These are phyloP conservation scores for Podocnemis expansa DNA, from an alignment of 2,113 vertebrate genomes.

Conservation along the genomic window DNA sequence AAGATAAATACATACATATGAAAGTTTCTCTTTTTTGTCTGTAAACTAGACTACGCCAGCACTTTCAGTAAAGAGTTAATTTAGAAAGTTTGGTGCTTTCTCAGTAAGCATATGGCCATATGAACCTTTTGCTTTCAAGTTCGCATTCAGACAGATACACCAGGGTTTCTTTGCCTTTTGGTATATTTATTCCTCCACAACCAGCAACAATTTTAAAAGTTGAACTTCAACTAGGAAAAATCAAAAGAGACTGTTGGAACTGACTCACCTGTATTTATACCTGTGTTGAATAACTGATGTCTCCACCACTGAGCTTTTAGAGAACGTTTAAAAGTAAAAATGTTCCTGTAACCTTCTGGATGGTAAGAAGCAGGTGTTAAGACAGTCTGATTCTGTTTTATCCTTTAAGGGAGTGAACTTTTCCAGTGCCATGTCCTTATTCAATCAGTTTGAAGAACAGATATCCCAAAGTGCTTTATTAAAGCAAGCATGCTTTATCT, in stretches of 20 bases:
- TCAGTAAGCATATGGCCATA: background rate
- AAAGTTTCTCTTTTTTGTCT: background rate
- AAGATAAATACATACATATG: background rate
- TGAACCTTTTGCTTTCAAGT: background rate
- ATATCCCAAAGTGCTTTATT: background rate
- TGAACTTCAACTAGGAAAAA: background rate
- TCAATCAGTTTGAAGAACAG: background rate
- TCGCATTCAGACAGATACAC: background rate
- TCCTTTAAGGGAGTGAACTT: background rate
- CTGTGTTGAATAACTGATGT: background rate
- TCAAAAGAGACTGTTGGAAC: background rate
- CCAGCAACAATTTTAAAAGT: background rate
- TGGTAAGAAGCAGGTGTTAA: background rate
- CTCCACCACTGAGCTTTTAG: background rate
- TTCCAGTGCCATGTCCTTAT: background rate
- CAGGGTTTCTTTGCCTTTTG: background rate
- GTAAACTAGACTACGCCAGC: background rate
- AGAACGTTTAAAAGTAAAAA: background rate
- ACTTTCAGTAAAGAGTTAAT: background rate
- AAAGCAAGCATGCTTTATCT: background rate
- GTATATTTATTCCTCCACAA: background rate
- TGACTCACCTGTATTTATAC: background rate
- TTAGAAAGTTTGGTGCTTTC: background rate
- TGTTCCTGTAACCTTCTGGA: background rate
- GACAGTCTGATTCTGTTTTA: background rate